phyloP scores from a whole-genome alignment of 2,113 vertebrate genomes.

The Romanogobio albipinnatus region DNA sequence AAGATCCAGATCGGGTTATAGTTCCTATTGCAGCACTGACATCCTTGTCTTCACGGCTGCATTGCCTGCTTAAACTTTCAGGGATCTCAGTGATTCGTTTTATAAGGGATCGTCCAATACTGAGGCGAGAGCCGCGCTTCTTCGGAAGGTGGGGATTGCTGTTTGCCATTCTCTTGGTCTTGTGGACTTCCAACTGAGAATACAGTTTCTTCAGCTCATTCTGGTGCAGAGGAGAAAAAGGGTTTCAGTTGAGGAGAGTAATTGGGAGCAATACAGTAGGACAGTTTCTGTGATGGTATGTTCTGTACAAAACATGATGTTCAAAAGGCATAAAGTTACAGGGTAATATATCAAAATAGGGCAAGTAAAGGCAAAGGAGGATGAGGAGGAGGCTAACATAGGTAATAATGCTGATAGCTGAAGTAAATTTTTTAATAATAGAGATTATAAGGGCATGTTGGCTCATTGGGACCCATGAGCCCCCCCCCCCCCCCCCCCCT shows the following conservation, averaged over 20 bases:
- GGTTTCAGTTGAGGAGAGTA: conserved; percentile 50
- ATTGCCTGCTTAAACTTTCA: conserved; percentile 77
- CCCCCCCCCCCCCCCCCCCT: background rate
- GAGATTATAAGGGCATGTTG: background rate
- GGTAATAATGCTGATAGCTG: background rate
- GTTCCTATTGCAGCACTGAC: conserved; percentile 65
- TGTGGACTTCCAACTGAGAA: conserved; percentile 87
- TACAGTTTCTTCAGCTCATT: conserved; percentile 97
- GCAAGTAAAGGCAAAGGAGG: background rate
- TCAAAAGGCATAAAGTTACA: background rate
- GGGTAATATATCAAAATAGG: background rate
- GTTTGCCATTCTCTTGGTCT: conserved; percentile 86
- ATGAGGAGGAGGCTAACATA: background rate
- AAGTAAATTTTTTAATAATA: background rate
- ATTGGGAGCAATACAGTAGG: background rate
- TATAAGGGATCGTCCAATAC: conserved; percentile 80
- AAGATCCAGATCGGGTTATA: conserved; percentile 70
- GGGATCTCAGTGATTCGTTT: conserved; percentile 80
- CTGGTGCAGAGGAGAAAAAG: conserved; percentile 69
- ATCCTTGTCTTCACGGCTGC: conserved; percentile 79
- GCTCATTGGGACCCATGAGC: background rate
- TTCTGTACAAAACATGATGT: conserved; percentile 14
- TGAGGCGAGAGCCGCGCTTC: conserved; percentile 80
- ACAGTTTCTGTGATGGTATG: conserved; percentile 8
- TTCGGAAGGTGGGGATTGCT: conserved; percentile 93